Evolutionary conservation across 2,888 invertebrate genomes (phyloP).

Genomic region (Alsophila aescularia): DNA sequence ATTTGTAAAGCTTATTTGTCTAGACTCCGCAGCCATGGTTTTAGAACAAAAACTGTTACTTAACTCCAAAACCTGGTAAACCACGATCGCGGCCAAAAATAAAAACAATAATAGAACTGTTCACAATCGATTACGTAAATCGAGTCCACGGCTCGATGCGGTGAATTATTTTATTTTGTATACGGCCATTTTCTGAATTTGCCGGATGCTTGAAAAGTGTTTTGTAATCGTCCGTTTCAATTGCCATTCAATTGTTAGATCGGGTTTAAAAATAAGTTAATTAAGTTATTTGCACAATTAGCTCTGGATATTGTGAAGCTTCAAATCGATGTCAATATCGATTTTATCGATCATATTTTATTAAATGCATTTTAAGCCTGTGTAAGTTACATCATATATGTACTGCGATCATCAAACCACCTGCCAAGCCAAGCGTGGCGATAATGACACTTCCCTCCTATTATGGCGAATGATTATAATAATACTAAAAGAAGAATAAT

Average conservation of each 20-base stretch:
- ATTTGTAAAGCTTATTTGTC: slow-evolving; percentile 32
- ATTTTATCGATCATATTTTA: too few relatives aligned
- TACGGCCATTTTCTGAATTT: slow-evolving; percentile 36
- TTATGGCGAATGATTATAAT: too few relatives aligned
- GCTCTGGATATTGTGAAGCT: background rate
- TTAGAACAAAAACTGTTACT: slow-evolving; percentile 46
- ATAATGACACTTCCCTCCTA: too few relatives aligned
- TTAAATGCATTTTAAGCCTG: too few relatives aligned
- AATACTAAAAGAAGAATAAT: too few relatives aligned
- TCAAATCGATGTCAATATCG: too few relatives aligned
- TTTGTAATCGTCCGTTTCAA: slow-evolving; percentile 36
- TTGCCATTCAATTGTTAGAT: slow-evolving; percentile 25
- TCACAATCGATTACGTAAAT: slow-evolving; percentile 62
- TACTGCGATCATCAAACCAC: too few relatives aligned
- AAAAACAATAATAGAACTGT: slow-evolving; percentile 52
- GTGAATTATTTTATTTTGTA: slow-evolving; percentile 44
- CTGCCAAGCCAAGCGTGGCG: too few relatives aligned
- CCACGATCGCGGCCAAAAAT: slow-evolving; percentile 50
- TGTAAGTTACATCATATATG: too few relatives aligned
- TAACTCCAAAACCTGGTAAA: slow-evolving; percentile 47
- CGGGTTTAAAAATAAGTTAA: slow-evolving; percentile 14
- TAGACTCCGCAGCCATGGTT: slow-evolving; percentile 32
- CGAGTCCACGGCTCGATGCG: slow-evolving; percentile 52
- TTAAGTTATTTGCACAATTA: slow-evolving; percentile 18
- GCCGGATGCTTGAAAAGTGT: slow-evolving; percentile 54